Evolutionary conservation across 2,888 invertebrate species (phyloP), one percentile per base, ranked within the genome.

Genomic region (Lepidocyrtoides sp.): DNA sequence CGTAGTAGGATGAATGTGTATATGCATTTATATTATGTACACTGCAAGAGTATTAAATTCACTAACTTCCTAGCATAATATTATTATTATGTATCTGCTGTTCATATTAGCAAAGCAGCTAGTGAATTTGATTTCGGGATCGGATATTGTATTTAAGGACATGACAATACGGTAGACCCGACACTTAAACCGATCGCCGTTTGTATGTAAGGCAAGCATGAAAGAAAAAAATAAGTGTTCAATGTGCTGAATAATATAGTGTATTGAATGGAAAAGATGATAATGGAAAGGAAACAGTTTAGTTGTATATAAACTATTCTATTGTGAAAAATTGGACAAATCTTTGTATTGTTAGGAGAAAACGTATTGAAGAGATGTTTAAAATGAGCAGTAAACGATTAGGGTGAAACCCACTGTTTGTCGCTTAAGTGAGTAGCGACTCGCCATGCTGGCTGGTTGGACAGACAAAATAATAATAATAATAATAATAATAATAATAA

Each of bases 251-350:
- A 72, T 72, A 72, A 72, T 72, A 72, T 41, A 72, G 69, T 72
- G 41, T 41, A 72, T 72, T 29, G 32, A 63, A 82, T 63, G 17
- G 81, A 57, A n/a, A 54, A 51, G 81, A 60, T 72, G 90, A 86
- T 85, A 91, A 86, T 91, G 82, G 86, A 91, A 75, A 85, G 86
- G 86, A 91, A 86, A 75, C 54, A 12, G 81, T 36, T 91, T 57
- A 44, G 57, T 72, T 85, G 57, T 20, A 48, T 48, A 48, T 77
- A 86, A 77, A 77, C 17, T 51, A 23, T 29, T 81, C 41, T 83
- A 36, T 83, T 83, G 63, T 63, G 36, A 57, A 83, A n/a, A 69
- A 41, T 81, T 81, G 57, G 66, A 83, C 83, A 83, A 83, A 83
- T 84, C 84, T 72, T 17, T 69, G 32, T 66, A 60, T 86, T 87